Conservation (phyloP, 2,797 vertebrate genomes). For the Paratrypauchen microcephalus region DNA sequence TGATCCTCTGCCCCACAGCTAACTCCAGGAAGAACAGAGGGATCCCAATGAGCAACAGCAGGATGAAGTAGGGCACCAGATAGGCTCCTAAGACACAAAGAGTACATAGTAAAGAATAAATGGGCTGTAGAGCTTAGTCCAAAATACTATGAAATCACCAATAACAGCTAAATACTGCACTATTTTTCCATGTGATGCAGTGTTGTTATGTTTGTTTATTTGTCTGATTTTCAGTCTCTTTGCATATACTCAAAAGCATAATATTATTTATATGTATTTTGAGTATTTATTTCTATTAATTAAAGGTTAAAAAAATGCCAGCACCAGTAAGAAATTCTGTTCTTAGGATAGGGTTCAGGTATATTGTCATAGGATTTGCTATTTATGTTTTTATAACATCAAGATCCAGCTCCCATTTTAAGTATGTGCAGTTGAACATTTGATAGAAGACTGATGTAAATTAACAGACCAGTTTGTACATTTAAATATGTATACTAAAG, state of each 20-base stretch:
- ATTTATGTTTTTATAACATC: too few relatives aligned
- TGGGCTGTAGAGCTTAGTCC: neutral
- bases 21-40: constrained; percentile 98
- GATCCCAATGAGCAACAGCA: constrained; percentile 94
- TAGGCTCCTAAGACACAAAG: constrained; percentile 85
- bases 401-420: neutral
- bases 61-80: constrained; percentile 92
- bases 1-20: constrained; percentile 95
- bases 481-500: neutral
- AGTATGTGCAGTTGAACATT: neutral
- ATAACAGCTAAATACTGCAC: neutral
- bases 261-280: too few relatives aligned
- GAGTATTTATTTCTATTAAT: too few relatives aligned
- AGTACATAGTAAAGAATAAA: neutral
- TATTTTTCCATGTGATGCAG: neutral
- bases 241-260: too few relatives aligned
- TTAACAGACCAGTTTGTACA: too few relatives aligned
- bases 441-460: neutral
- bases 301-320: too few relatives aligned
- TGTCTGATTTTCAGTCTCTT: neutral
- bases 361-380: too few relatives aligned
- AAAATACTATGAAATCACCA: neutral
- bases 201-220: neutral
- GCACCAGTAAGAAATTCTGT: too few relatives aligned
- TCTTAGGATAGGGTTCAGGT: too few relatives aligned